A percentile compares a stretch with the other conserved stretches of the same genome.
These are phyloP conservation scores for Conger conger DNA, from an alignment of 2,113 vertebrate genomes.

Conservation along the genomic window DNA sequence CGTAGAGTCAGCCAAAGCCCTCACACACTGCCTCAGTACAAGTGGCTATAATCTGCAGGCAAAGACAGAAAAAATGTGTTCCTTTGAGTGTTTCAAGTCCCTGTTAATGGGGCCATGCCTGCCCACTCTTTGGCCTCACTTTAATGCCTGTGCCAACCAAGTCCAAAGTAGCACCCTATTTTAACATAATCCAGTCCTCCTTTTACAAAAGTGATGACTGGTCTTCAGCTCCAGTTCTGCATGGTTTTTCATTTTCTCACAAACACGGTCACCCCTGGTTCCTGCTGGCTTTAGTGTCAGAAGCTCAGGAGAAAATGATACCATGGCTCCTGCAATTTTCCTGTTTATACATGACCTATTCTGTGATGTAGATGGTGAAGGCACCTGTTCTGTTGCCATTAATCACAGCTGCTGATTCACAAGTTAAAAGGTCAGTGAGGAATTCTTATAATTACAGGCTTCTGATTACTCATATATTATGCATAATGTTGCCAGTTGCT, in stretches of 20 bases:
- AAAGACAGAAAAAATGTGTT: constrained; percentile 13
- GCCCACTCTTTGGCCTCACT: constrained; percentile 26
- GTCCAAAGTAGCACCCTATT: background rate
- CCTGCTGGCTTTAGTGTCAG: too few species aligned
- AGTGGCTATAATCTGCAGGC: constrained; percentile 7
- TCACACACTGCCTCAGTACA: constrained; percentile 23
- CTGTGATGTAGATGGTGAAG: background rate
- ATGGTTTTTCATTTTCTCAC: background rate
- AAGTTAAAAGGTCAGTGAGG: background rate
- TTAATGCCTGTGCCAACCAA: constrained; percentile 35
- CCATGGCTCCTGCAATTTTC: background rate
- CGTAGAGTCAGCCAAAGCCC: constrained; percentile 13
- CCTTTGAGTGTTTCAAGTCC: constrained; percentile 18
- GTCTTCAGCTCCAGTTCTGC: background rate
- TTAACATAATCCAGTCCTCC: background rate
- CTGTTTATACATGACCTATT: too few species aligned
- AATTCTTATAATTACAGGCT: background rate
- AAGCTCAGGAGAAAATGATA: background rate
- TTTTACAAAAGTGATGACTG: background rate
- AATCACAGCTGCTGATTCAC: background rate
- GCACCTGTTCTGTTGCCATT: background rate
- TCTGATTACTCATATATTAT: background rate
- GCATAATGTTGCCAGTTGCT: too few species aligned
- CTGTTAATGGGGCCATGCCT: constrained; percentile 24
- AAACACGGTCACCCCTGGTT: background rate